Evolutionary conservation across 2,113 vertebrate genomes (phyloP).

Genomic region (Heterochromis multidens): DNA sequence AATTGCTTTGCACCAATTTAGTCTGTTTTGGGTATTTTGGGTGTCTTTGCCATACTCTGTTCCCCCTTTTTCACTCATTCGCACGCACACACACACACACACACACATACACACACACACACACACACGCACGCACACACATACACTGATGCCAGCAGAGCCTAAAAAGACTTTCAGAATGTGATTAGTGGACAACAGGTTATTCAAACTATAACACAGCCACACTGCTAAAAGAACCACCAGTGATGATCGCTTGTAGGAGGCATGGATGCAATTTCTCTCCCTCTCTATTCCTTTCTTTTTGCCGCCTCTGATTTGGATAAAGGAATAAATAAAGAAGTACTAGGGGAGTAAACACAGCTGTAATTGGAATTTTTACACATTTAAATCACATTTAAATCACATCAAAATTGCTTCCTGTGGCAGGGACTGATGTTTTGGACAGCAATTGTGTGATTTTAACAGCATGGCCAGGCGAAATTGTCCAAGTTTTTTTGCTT

Average conservation of each 20-base stretch:
- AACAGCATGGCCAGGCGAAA: conserved; percentile 32
- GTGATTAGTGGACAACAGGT: not conserved
- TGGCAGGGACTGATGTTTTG: conserved; percentile 31
- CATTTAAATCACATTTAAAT: conserved; percentile 1
- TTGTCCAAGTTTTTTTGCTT: not conserved
- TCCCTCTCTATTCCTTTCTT: not conserved
- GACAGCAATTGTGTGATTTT: conserved; percentile 21
- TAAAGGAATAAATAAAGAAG: conserved; percentile 1
- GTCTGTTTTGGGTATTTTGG: not conserved
- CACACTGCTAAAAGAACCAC: not conserved
- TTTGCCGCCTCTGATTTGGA: not conserved
- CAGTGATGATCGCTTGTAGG: not conserved
- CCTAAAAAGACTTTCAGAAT: not conserved
- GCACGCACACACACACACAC: not conserved
- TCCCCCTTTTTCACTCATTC: not conserved
- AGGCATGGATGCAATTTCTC: not conserved
- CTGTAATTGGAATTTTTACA: conserved; percentile 14
- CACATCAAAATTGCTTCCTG: not conserved
- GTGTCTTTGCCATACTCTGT: not conserved
- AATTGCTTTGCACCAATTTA: not conserved
- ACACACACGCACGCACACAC: no score
- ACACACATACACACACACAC: no score
- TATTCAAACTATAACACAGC: not conserved
- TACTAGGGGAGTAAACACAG: not conserved
- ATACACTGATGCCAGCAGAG: no score